A percentile compares a stretch with the other conserved stretches of the same genome.
Evolutionary conservation across 2,888 invertebrate genomes (phyloP).

Genomic region (Cryptocephalus moraei): DNA sequence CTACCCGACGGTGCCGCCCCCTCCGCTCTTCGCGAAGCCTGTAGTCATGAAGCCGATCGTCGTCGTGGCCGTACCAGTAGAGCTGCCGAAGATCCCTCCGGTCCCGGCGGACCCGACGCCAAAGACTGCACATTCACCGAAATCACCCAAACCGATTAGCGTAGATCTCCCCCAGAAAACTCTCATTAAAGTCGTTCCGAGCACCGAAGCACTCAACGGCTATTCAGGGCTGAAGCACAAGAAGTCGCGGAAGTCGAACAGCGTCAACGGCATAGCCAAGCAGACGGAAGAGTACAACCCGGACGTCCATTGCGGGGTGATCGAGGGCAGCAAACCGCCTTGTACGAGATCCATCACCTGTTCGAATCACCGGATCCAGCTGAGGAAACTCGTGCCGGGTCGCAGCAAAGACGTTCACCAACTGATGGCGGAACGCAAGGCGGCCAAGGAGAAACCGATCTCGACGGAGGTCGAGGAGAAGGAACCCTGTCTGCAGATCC

Average conservation of each 20-base stretch:
- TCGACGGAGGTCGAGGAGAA: not conserved
- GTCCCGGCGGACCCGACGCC: constrained; percentile 2
- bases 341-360: constrained; percentile 71
- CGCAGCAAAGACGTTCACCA: constrained; percentile 30
- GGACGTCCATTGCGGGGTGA: constrained; percentile 74
- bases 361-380: constrained; percentile 30
- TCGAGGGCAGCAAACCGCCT: constrained; percentile 57
- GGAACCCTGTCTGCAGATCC: not conserved
- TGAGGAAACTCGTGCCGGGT: constrained; percentile 27
- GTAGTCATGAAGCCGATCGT: constrained; percentile 10
- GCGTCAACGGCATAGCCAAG: constrained; percentile 16
- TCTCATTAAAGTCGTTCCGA: not conserved
- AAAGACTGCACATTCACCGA: constrained; percentile 10
- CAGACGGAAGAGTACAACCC: constrained; percentile 57
- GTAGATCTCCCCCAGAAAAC: not conserved
- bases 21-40: constrained; percentile 20
- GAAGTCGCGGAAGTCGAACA: constrained; percentile 18
- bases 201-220: constrained; percentile 9
- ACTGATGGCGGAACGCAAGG: constrained; percentile 28
- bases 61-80: not conserved
- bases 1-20: constrained; percentile 15
- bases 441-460: constrained; percentile 22
- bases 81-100: not conserved
- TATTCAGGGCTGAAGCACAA: constrained; percentile 12
- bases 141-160: constrained; percentile 4